Percentiles rank a stretch among this genome's conserved stretches.
These are phyloP conservation scores for Tachina fera DNA, from an alignment of 2,888 invertebrate species.

Conservation along the genomic window DNA sequence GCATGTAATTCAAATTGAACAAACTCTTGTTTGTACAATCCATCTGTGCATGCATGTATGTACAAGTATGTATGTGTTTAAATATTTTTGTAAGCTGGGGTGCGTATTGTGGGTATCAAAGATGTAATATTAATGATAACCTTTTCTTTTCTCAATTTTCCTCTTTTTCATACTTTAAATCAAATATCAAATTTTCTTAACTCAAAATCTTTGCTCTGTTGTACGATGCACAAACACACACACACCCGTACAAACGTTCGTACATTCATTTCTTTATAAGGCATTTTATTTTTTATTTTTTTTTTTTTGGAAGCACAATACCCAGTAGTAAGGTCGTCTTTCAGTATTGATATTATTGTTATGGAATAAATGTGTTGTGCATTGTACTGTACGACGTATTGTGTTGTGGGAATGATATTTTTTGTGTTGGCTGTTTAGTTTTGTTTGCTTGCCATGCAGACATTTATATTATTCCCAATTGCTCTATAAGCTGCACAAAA, in stretches of 20 bases:
- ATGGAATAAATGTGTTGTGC: slow-evolving; percentile 15
- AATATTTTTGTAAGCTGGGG: background rate
- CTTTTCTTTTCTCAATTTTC: slow-evolving; percentile 55
- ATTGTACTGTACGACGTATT: background rate
- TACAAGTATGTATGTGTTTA: background rate
- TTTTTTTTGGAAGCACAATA: slow-evolving; percentile 47
- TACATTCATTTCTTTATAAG: slow-evolving; percentile 12
- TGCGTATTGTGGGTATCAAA: slow-evolving; percentile 65
- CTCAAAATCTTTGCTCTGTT: slow-evolving; percentile 43
- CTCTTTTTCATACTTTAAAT: slow-evolving; percentile 48
- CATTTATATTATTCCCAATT: slow-evolving; percentile 40
- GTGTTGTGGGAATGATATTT: background rate
- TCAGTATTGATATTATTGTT: slow-evolving; percentile 48
- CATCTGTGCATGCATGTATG: background rate
- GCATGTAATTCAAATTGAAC: slow-evolving; percentile 4
- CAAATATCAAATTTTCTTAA: slow-evolving; percentile 61
- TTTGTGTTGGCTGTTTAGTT: slow-evolving; percentile 31
- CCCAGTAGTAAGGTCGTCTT: slow-evolving; percentile 53
- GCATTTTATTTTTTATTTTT: slow-evolving; percentile 8
- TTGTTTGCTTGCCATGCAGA: slow-evolving; percentile 8
- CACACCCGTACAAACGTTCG: background rate
- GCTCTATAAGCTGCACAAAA: slow-evolving; percentile 39
- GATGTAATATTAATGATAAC: slow-evolving; percentile 71
- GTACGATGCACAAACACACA: slow-evolving; percentile 15
- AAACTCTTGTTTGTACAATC: slow-evolving; percentile 37